Evolutionary conservation across 2,113 vertebrate genomes (phyloP), one percentile per base, ranked within the genome.

Genomic region (Camelus bactrianus): DNA sequence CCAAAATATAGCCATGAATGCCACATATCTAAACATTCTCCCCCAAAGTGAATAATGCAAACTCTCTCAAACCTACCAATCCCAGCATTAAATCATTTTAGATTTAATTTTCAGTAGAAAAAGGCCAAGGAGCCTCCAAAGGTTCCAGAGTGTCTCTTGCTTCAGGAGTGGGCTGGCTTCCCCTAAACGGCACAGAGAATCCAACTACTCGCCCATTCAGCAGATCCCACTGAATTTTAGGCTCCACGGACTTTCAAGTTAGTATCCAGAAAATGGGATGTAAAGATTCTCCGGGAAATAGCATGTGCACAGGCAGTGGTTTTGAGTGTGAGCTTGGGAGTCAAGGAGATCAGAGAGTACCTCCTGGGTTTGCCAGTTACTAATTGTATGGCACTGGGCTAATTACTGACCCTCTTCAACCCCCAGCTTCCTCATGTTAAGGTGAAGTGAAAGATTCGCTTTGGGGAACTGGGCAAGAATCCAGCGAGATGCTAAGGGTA

Each of bases 51-150:
- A 96, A 77, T 54, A 96, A 89, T 38, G 14, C 17, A 69, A 92
- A 90, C 48, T 84, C 19, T 82, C 81, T 90, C 48, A 81, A 90
- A 92, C 10, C 35, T 77, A 91, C 83, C 58, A 82, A 87, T 85
- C 28, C 38, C 16, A 84, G 17, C 50, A 96, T 7, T 50, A 75
- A 94, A 80, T 94, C 67, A 80, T 46, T 89, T 82, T 70, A 92
- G 32, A 84, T 38, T 92, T 80, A 90, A 93, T 56, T 93, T 93
- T 94, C 48, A 95, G 52, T 82, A 70, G 48, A 70, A 97, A 94
- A 75, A 46, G 12, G 70, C 12, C 84, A 94, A 85, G 86, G 19
- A 60, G 20, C 32, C 13, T 38, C 56, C 93, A 64, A 84, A 89
- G 62, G 70, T 93, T 85, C 58, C 80, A 93, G 70, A 75, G n/a